phyloP scores from a whole-genome alignment of 2,888 invertebrate genomes.

The Xestia rhomboidea region DNA sequence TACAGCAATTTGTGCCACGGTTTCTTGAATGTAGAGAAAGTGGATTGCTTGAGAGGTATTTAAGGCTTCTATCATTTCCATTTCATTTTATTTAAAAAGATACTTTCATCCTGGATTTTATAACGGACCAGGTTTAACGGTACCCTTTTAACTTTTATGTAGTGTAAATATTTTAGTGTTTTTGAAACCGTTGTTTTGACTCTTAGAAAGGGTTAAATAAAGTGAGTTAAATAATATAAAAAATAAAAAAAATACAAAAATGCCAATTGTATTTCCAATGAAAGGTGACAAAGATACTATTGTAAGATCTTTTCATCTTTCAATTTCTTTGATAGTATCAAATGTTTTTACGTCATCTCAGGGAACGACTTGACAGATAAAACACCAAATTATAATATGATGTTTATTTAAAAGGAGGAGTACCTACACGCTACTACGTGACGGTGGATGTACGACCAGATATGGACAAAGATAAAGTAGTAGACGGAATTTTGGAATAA shows the following conservation, averaged over 20 bases:
- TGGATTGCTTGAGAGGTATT: constrained; percentile 1
- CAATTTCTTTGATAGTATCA: background rate
- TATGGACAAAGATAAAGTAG: background rate
- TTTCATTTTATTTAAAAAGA: constrained; percentile 2
- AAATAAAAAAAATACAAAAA: background rate
- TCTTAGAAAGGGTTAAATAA: background rate
- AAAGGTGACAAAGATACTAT: background rate
- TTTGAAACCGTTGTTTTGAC: background rate
- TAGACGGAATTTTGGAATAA: background rate
- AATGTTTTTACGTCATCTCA: background rate
- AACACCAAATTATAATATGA: background rate
- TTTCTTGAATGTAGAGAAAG: constrained; percentile 10
- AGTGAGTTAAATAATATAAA: background rate
- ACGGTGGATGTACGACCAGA: background rate
- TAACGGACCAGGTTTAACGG: background rate
- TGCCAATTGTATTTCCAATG: background rate
- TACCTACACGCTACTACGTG: background rate
- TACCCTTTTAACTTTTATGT: background rate
- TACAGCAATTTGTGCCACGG: background rate
- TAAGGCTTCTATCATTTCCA: background rate
- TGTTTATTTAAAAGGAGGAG: background rate
- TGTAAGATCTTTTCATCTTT: background rate
- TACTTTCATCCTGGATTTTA: background rate
- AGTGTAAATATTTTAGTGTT: background rate
- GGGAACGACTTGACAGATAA: too few relatives aligned